Evolutionary conservation across 30 jellyfish, hydroid and myxozoan species (phyloP).

Genomic region (Rhopilema esculentum): DNA sequence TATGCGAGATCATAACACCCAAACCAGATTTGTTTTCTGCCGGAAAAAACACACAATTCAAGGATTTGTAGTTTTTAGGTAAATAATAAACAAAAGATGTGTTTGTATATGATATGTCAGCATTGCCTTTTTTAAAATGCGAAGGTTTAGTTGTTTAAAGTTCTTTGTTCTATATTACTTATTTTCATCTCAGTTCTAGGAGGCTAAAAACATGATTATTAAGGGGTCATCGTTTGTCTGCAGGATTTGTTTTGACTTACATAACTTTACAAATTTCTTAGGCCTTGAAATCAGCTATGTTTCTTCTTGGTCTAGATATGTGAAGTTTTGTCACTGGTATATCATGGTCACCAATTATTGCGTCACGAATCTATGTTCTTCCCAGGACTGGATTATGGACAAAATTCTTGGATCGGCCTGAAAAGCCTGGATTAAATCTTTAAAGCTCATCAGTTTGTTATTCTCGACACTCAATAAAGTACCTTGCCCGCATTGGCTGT

Average conservation of each 20-base stretch:
- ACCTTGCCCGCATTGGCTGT: too few relatives aligned
- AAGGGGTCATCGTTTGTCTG: neutral
- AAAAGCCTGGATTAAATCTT: neutral
- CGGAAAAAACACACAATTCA: neutral
- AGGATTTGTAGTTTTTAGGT: neutral
- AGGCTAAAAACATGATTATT: neutral
- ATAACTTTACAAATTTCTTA: neutral
- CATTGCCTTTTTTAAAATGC: neutral
- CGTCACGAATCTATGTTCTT: neutral
- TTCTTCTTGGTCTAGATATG: neutral
- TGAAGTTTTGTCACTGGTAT: neutral
- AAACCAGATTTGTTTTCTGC: neutral
- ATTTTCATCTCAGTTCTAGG: too few relatives aligned
- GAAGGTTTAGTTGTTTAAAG: too few relatives aligned
- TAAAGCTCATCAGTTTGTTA: neutral
- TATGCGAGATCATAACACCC: neutral
- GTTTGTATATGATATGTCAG: neutral
- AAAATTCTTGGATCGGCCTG: neutral
- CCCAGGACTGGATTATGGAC: neutral
- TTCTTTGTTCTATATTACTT: too few relatives aligned
- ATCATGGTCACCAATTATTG: neutral
- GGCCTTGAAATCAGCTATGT: neutral
- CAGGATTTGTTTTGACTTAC: neutral
- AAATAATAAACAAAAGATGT: neutral
- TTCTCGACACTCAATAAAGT: neutral